Base-by-base conservation (phyloP, 1,140 invertebrate species). In the Artemia franciscana region DNA sequence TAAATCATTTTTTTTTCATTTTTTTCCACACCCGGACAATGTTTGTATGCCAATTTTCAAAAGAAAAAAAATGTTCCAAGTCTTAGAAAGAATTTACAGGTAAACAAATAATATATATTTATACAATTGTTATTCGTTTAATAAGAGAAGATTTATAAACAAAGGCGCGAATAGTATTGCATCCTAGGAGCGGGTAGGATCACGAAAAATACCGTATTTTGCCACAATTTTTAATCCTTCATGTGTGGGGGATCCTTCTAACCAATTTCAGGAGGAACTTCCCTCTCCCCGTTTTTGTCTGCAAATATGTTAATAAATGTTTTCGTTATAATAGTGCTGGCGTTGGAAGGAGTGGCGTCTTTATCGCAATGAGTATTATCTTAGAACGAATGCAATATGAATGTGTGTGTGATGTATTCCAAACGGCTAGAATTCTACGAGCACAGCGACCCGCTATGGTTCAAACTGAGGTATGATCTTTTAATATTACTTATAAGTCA, bases 391-490 rank as follows among this genome's bases (percentile, higher is more conserved):
- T 99, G 88, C 90, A 96, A 72, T 96, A 94, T 72, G 96, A 99
- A 74, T 91, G 92, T 15, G 90, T 97, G 5, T 88, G 98, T 5
- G 96, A 99, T 77, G 86, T 98, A 68, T 99, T 98, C 83, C 93
- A 97, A 76, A 96, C 93, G 2, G 93, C 97, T 58, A 84, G 95
- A 76, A 92, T 96, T 75, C 78, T 99, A 65, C 82, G 96, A 70
- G 97, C 94, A 61, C 93, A 99, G 75, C 80, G 96, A 67, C 92
- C 93, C 61, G 92, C 91, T 62, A 98, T 98, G 93, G 94, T 99
- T 63, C 94, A 98, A 76, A 96, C 93, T 66, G 92, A 97, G 85
- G 92, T 91, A 75, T 70, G 71, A 59, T 59, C 23, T 59, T 2
- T 59, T 59, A n/a, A n/a, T n/a, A n/a, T n/a, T n/a, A n/a, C n/a